phyloP scores from a whole-genome alignment of 2,888 invertebrate species.

The Tupiocoris notatus region DNA sequence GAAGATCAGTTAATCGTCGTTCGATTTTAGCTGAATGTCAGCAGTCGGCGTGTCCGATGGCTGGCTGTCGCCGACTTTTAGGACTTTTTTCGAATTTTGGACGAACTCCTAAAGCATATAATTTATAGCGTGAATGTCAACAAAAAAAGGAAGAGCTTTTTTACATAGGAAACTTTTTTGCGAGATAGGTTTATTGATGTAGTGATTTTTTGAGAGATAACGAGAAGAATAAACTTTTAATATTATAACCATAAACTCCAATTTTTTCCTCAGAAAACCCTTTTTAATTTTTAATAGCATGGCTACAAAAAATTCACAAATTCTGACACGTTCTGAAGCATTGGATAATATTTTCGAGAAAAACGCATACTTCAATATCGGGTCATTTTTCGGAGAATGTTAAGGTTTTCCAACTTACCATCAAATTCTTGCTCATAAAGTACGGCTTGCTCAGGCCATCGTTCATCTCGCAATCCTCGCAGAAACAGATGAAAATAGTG shows the following conservation, averaged over 20 bases:
- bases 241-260: not conserved
- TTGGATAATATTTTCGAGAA: too few relatives aligned
- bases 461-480: constrained; percentile 66
- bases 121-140: too few relatives aligned
- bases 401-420: constrained; percentile 54
- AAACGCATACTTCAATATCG: too few relatives aligned
- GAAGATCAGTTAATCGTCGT: constrained; percentile 8
- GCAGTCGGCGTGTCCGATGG: constrained; percentile 35
- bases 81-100: constrained; percentile 61
- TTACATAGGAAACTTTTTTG: too few relatives aligned
- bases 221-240: too few relatives aligned
- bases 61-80: constrained; percentile 49
- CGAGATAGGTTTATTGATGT: too few relatives aligned
- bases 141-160: too few relatives aligned
- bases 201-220: too few relatives aligned
- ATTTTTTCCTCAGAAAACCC: not conserved
- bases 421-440: constrained; percentile 65
- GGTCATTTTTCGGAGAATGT: not conserved
- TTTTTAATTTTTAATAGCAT: not conserved
- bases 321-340: too few relatives aligned
- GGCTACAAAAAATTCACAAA: too few relatives aligned
- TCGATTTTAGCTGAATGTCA: constrained; percentile 24
- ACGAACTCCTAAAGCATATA: constrained; percentile 59
- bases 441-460: constrained; percentile 64
- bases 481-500: constrained; percentile 67